Evolutionary conservation across 2,113 vertebrate genomes (phyloP).

Genomic region (Alaudala cheleensis): DNA sequence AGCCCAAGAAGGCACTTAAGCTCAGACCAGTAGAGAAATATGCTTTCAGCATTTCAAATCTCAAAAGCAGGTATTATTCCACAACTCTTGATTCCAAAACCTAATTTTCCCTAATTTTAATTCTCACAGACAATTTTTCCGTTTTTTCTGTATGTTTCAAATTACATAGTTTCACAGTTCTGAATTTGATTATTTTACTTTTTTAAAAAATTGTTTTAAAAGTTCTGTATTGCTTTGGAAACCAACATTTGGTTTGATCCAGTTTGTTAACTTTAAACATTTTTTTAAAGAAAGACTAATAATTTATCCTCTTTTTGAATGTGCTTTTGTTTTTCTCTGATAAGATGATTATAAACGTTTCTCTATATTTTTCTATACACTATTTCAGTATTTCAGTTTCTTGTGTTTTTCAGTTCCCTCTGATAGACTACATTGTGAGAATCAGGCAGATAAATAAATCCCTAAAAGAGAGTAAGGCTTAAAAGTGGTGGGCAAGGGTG

Average conservation of each 20-base stretch:
- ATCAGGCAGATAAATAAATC: background rate
- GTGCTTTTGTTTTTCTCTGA: background rate
- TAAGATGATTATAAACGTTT: background rate
- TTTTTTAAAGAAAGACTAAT: background rate
- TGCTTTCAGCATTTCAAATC: background rate
- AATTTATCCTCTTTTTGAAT: background rate
- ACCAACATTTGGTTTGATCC: background rate
- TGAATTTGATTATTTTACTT: background rate
- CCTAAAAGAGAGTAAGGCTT: background rate
- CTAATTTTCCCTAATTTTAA: background rate
- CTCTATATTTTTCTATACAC: background rate
- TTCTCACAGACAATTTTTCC: background rate
- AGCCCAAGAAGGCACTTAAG: background rate
- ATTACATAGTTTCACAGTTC: background rate
- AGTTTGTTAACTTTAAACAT: background rate
- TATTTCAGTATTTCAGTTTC: background rate
- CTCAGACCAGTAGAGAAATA: background rate
- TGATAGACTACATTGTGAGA: background rate
- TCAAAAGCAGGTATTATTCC: background rate
- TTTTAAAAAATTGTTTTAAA: background rate
- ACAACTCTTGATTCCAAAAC: background rate
- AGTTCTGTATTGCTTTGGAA: background rate
- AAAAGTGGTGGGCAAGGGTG: background rate
- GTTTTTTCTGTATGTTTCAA: background rate
- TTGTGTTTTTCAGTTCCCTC: background rate